Conservation (phyloP, 2,888 invertebrate genomes). For the Drosophila borborema region DNA sequence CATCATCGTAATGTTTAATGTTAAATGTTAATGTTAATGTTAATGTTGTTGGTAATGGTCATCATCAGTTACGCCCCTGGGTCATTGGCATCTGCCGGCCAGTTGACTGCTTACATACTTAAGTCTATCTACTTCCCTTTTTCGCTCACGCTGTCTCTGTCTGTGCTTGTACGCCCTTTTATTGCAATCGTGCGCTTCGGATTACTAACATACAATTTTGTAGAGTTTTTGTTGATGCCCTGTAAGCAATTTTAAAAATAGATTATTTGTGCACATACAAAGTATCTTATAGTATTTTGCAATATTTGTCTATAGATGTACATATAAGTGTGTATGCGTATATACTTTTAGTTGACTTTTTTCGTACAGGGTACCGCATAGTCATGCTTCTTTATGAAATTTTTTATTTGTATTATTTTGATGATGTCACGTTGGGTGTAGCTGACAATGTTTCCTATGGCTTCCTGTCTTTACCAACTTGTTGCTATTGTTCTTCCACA, state of each 20-base stretch:
- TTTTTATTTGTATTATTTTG: constrained; percentile 29
- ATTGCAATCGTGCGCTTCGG: constrained; percentile 49
- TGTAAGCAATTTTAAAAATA: not conserved
- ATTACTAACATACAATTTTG: constrained; percentile 10
- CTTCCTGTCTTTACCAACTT: constrained; percentile 62
- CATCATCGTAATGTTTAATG: constrained; percentile 37
- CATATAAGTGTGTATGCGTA: too few species aligned
- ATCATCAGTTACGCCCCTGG: constrained; percentile 65
- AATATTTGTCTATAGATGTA: not conserved
- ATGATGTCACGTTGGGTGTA: constrained; percentile 60
- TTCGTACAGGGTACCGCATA: constrained; percentile 9
- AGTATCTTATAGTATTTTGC: constrained; percentile 9
- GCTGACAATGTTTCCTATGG: constrained; percentile 52
- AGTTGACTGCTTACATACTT: constrained; percentile 18
- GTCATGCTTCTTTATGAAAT: not conserved
- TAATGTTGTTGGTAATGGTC: constrained; percentile 35
- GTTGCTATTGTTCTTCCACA: constrained; percentile 43
- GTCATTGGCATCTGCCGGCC: constrained; percentile 63
- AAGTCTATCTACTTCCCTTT: constrained; percentile 12
- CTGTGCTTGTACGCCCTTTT: constrained; percentile 40
- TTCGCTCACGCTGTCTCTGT: constrained; percentile 17
- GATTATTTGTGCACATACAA: not conserved
- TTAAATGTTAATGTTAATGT: constrained; percentile 29
- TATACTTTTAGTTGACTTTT: not conserved
- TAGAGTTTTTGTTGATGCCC: constrained; percentile 23